These are phyloP conservation scores for Lophura nycthemera DNA, from an alignment of 2,113 vertebrate species.

Conservation along the genomic window DNA sequence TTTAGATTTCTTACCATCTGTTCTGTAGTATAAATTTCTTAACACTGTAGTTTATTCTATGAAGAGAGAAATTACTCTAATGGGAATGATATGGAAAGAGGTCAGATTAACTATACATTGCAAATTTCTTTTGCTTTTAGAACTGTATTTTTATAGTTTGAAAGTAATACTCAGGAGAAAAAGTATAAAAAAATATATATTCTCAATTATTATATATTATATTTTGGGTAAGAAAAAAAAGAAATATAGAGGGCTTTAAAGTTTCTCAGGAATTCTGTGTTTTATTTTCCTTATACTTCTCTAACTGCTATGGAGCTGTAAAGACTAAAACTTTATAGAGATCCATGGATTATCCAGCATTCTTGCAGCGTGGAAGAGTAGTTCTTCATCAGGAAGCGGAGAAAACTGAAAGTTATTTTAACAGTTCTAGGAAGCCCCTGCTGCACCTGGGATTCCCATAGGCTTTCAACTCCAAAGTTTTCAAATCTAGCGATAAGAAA, in stretches of 20 bases:
- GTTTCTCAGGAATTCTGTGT: neutral
- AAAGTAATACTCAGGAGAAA: neutral
- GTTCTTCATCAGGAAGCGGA: neutral
- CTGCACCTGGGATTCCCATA: neutral
- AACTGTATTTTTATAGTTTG: neutral
- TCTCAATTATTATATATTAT: neutral
- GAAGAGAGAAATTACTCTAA: neutral
- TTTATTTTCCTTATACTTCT: neutral
- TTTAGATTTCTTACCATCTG: constrained; percentile 7
- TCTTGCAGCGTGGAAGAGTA: rapidly evolving
- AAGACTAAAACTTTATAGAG: rapidly evolving
- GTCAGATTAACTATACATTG: neutral
- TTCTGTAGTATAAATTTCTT: neutral
- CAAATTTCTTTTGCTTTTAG: neutral
- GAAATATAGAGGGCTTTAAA: neutral
- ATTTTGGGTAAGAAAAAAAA: rapidly evolving
- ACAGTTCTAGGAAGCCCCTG: neutral
- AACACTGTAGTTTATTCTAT: neutral
- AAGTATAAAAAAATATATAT: neutral
- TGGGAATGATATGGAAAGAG: neutral
- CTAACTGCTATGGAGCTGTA: neutral
- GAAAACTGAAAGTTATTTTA: neutral
- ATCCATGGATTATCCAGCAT: neutral
- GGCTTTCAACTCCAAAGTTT: neutral
- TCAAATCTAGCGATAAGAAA: neutral